Base-by-base conservation (phyloP, 2,113 vertebrate genomes). In the Sisor rabdophorus region DNA sequence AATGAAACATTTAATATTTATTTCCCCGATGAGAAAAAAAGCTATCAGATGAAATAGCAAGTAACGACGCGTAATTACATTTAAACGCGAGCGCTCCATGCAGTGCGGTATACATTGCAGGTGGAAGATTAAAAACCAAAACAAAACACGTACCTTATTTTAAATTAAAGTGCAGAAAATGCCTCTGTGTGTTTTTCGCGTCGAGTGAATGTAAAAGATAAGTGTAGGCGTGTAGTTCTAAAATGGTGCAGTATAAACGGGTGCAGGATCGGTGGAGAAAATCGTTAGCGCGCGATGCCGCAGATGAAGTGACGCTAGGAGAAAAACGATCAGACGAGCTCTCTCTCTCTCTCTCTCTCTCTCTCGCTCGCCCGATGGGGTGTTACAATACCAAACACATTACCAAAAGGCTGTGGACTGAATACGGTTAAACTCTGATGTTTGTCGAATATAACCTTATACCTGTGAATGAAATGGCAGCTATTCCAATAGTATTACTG, bases 211-310 rank as follows among this genome's bases (percentile, higher is more conserved):
- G 44, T 60, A 28, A 20, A 56, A 68, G 71, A 60, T 68, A 77
- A 56, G 69, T 32, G 48, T 30, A 52, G 61, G 24, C 44, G 47
- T 75, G 69, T 55, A 50, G 47, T 11, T 52, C 71, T 8, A 32
- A 53, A 79, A 76, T 54, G 68, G 30, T 44, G 53, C 71, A 60
- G 60, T 15, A 17, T 64, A 32, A 61, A 80, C 71, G 32, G 61
- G 2, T 48, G n/a, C 64, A 80, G 84, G 73, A 77, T 79, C 79
- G 80, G 86, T 50, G 87, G 88, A 81, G 82, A 82, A 77, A 70
- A 76, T 67, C 48, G 75, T 75, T 24, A 74, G 71, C 64, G 80
- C 79, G 74, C 78, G 83, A 78, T 84, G 88, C 76, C 80, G 84
- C 79, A 71, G 58, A 75, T 75, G 75, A 75, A 71, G 72, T 77